These are phyloP conservation scores for Nerophis ophidion DNA, from an alignment of 2,113 vertebrate species.

Conservation along the genomic window DNA sequence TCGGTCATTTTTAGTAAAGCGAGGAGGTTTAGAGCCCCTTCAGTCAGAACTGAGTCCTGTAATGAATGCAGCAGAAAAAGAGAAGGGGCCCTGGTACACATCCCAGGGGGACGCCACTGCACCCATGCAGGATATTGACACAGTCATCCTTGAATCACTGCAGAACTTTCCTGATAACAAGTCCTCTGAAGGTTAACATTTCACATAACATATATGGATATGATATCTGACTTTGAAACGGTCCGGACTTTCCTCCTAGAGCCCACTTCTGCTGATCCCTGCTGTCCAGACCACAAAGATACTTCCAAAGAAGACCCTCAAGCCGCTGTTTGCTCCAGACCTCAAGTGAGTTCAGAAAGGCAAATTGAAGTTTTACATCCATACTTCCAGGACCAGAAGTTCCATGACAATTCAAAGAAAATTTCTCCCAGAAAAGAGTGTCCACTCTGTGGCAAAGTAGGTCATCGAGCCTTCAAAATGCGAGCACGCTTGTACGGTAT, in stretches of 20 bases:
- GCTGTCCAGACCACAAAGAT: neutral
- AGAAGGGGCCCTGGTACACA: slow-evolving; percentile 13
- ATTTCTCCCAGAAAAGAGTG: slow-evolving; percentile 37
- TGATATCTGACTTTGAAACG: neutral
- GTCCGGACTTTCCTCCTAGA: slow-evolving; percentile 8
- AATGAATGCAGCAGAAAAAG: slow-evolving; percentile 10
- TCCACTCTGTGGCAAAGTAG: slow-evolving; percentile 58
- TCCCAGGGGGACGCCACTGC: slow-evolving; percentile 24
- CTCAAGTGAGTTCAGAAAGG: slow-evolving; percentile 13
- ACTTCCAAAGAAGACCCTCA: slow-evolving; percentile 14
- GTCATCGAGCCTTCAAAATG: neutral
- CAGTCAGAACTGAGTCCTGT: slow-evolving; percentile 14
- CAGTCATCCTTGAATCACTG: neutral
- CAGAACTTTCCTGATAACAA: slow-evolving; percentile 9
- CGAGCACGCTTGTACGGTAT: too few relatives aligned
- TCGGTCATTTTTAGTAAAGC: slow-evolving; percentile 72
- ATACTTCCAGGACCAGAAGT: slow-evolving; percentile 15
- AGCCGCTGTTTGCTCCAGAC: slow-evolving; percentile 1
- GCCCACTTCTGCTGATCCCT: slow-evolving; percentile 11
- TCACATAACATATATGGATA: neutral
- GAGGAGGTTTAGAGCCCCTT: slow-evolving; percentile 49
- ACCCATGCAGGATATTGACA: neutral
- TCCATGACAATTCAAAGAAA: slow-evolving; percentile 35
- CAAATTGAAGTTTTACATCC: slow-evolving; percentile 19
- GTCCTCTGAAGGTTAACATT: slow-evolving; percentile 1